Conservation (phyloP, 1,140 invertebrate genomes). For the Steinernema feltiae region DNA sequence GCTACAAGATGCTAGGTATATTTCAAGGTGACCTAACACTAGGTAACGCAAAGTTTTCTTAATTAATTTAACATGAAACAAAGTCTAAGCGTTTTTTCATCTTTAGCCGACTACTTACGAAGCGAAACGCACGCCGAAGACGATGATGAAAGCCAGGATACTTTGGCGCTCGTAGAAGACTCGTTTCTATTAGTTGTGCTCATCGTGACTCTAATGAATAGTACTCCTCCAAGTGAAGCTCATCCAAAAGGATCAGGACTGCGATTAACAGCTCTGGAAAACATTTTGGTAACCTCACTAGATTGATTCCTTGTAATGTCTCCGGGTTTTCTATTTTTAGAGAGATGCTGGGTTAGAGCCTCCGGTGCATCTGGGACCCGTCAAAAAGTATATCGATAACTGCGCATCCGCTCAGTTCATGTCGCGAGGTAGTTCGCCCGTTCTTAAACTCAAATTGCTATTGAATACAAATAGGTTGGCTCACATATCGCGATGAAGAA, state of each 20-base stretch:
- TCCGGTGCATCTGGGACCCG: neutral
- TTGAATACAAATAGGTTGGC: neutral
- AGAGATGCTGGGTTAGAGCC: neutral
- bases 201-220: neutral
- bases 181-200: neutral
- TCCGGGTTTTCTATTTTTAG: neutral
- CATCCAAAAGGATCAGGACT: neutral
- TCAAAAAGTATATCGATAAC: neutral
- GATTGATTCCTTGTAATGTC: neutral
- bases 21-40: too few relatives aligned
- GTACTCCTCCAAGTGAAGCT: neutral
- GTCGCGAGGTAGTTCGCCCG: neutral
- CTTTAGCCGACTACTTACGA: too few relatives aligned
- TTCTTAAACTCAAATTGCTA: neutral
- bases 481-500: neutral
- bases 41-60: too few relatives aligned
- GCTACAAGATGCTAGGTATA: neutral
- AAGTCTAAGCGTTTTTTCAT: too few relatives aligned
- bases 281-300: neutral
- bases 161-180: neutral
- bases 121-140: neutral
- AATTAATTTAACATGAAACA: too few relatives aligned
- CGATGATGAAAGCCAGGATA: neutral
- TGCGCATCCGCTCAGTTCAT: neutral
- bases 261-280: neutral